phyloP scores from a whole-genome alignment of 2,797 vertebrate genomes.

The Lerista edwardsae region DNA sequence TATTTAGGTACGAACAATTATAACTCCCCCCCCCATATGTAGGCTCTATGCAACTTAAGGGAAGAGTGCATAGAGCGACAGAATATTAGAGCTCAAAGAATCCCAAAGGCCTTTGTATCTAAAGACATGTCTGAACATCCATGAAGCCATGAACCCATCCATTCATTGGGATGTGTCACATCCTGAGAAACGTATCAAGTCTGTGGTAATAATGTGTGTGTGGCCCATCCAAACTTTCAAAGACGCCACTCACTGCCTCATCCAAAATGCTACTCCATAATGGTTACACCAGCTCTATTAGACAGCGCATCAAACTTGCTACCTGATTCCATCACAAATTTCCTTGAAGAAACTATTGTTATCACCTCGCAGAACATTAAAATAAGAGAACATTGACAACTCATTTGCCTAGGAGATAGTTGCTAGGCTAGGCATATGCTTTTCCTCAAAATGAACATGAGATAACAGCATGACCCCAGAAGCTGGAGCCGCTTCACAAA shows the following conservation, averaged over 20 bases:
- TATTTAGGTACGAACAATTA: no score
- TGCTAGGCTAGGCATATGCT: slow-evolving; percentile 31
- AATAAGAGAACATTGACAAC: slow-evolving; percentile 19
- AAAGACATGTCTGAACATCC: background rate
- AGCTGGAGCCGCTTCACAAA: background rate
- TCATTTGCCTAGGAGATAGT: slow-evolving; percentile 38
- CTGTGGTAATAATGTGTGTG: background rate
- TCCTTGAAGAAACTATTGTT: background rate
- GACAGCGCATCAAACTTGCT: background rate
- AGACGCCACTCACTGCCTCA: background rate
- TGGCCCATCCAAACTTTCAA: background rate
- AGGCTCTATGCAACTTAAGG: background rate
- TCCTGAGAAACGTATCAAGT: background rate
- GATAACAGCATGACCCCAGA: slow-evolving; percentile 39
- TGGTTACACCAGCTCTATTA: background rate
- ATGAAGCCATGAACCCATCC: background rate
- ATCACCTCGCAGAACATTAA: background rate
- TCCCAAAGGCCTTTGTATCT: background rate
- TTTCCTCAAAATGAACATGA: slow-evolving; percentile 40
- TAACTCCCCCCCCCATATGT: no score
- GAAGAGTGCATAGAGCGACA: background rate
- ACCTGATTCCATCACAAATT: background rate
- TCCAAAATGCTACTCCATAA: background rate
- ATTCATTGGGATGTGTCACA: background rate
- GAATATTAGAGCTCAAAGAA: background rate